Evolutionary conservation across 2,113 vertebrate genomes (phyloP).

Genomic region (Cnemophilus loriae): DNA sequence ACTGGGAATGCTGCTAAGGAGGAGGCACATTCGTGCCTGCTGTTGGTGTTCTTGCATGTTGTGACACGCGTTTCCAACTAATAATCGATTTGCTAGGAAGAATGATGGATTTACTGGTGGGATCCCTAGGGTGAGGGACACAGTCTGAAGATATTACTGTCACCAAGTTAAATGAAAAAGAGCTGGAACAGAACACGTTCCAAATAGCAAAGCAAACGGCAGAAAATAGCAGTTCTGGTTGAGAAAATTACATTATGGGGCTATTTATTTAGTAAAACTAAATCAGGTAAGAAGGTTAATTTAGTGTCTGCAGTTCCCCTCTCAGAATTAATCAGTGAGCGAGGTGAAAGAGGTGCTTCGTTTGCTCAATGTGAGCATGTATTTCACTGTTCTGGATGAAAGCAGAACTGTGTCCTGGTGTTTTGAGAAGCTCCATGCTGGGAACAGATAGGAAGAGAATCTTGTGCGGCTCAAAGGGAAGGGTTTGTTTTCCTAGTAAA

Average conservation of each 20-base stretch:
- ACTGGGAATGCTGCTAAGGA: not conserved
- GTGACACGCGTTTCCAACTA: not conserved
- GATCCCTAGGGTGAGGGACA: not conserved
- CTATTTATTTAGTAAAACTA: not conserved
- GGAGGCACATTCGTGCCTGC: not conserved
- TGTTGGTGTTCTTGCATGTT: accelerated
- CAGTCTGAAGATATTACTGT: not conserved
- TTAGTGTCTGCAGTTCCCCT: not conserved
- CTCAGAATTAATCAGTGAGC: not conserved
- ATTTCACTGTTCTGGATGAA: not conserved
- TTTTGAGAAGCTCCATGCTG: not conserved
- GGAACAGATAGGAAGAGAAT: not conserved
- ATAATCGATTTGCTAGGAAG: not conserved
- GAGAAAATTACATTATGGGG: not conserved
- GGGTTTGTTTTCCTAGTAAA: not conserved
- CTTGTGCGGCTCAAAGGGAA: not conserved
- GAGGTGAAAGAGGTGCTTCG: not conserved
- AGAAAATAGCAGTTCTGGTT: not conserved
- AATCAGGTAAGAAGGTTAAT: not conserved
- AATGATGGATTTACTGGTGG: not conserved
- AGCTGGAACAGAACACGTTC: not conserved
- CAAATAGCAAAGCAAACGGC: not conserved
- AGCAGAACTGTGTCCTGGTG: not conserved
- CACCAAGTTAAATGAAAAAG: not conserved
- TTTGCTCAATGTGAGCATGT: not conserved